A percentile compares a stretch with the other conserved stretches of the same genome.
Evolutionary conservation across 2,888 invertebrate species (phyloP).

Genomic region (Creontiades dilutus): DNA sequence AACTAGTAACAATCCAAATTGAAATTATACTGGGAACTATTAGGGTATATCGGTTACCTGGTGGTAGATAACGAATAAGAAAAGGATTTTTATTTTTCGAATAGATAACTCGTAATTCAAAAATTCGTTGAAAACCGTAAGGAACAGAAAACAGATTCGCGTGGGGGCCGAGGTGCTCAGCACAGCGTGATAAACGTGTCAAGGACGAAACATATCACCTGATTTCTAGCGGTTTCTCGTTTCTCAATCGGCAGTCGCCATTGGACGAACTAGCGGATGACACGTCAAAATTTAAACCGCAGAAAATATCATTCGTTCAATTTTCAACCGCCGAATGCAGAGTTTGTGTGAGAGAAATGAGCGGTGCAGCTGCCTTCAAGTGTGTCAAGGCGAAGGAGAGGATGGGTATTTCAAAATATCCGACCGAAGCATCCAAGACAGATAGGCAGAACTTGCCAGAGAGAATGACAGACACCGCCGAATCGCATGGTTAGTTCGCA

Average conservation of each 20-base stretch:
- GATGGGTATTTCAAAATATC: conserved; percentile 45
- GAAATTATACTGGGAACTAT: too few relatives aligned
- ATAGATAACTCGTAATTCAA: too few relatives aligned
- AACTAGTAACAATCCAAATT: too few relatives aligned
- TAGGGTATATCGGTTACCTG: too few relatives aligned
- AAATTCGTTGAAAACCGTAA: too few relatives aligned
- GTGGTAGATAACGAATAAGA: too few relatives aligned
- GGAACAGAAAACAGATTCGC: too few relatives aligned
- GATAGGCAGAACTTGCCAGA: not conserved
- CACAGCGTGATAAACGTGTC: not conserved
- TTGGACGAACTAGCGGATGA: too few relatives aligned
- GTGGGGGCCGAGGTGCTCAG: not conserved
- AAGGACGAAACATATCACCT: conserved; percentile 6
- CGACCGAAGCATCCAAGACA: conserved; percentile 2
- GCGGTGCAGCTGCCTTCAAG: conserved; percentile 31
- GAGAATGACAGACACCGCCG: not conserved
- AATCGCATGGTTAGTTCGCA: not conserved
- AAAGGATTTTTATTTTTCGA: too few relatives aligned
- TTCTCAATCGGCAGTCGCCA: not conserved
- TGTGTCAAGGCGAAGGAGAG: conserved; percentile 49
- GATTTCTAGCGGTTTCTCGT: conserved; percentile 3
- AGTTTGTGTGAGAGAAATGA: not conserved
- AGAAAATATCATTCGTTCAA: too few relatives aligned
- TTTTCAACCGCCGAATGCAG: too few relatives aligned
- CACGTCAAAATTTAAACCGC: too few relatives aligned